Evolutionary conservation across 2,113 vertebrate genomes (phyloP), one percentile per base, ranked within the genome.

Genomic region (Phalacrocorax carbo): DNA sequence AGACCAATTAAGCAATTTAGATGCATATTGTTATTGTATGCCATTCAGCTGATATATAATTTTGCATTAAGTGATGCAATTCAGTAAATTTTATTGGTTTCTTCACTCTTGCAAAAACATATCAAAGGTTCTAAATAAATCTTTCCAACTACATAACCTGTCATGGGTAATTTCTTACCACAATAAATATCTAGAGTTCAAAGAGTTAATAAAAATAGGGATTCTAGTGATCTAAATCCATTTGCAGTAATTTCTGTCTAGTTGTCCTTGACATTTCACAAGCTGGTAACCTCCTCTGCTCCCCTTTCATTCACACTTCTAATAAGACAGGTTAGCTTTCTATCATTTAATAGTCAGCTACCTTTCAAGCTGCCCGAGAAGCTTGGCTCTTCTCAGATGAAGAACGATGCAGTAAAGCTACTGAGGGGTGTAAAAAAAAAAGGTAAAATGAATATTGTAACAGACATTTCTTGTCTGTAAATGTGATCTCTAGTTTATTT

Each of bases 401-500:
- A 96, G 86, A 96, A 94, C 0, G 5, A 92, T 86, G 54, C n/a
- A 94, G 72, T 89, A 94, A 92, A 97, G 46, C 73, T 89, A 96
- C 34, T 29, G 64, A 93, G 32, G 77, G 70, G 30, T 96, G 76
- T 58, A 96, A 90, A 89, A 86, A 91, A 93, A 92, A 78, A 92
- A 78, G 51, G 66, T 26, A 85, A 95, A 97, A 97, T 82, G n/a
- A 96, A 91, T 95, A 98, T 94, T 90, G 44, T 73, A 97, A 95
- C 52, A 97, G 95, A 94, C 97, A 92, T 95, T 97, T 96, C 93
- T 94, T 93, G 89, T 96, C 97, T 95, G 89, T 95, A 96, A 97
- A 97, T 97, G 78, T 93, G 92, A 98, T 98, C 95, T 96, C 93
- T 96, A 96, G 86, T 97, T 98, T 96, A 96, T 97, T 97, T 98